Conservation (phyloP, 2,797 vertebrate genomes). For the Schizopygopsis pylzovi region DNA sequence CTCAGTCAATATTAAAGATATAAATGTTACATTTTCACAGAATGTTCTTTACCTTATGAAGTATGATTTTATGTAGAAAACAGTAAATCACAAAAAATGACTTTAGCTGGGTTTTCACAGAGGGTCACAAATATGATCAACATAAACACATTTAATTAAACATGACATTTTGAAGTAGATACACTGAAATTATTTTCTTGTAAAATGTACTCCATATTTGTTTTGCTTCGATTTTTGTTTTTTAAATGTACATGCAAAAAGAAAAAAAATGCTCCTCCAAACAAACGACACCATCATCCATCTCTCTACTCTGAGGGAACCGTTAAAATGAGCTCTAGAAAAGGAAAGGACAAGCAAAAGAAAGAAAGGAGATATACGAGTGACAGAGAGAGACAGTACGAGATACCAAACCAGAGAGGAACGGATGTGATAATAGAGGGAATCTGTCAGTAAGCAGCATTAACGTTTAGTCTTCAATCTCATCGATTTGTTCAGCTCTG, state of each 20-base stretch:
- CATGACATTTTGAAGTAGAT: neutral
- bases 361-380: constrained; percentile 12
- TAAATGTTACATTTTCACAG: no score
- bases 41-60: no score
- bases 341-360: neutral
- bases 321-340: neutral
- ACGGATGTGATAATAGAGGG: constrained; percentile 60
- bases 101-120: no score
- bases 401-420: constrained; percentile 25
- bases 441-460: constrained; percentile 70
- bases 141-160: neutral
- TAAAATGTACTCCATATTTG: neutral
- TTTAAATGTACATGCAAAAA: neutral
- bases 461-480: constrained; percentile 69
- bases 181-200: neutral
- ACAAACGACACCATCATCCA: neutral
- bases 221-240: neutral
- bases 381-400: neutral
- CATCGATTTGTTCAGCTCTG: constrained; percentile 73
- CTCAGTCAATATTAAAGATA: no score
- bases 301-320: constrained; percentile 5
- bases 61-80: no score
- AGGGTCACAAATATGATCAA: neutral
- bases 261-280: neutral
- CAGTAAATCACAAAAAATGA: no score